Percentiles rank a stretch among this genome's conserved stretches.
These are phyloP conservation scores for Gymnoscopelus microlampas DNA, from an alignment of 2,797 vertebrate genomes.

Conservation along the genomic window DNA sequence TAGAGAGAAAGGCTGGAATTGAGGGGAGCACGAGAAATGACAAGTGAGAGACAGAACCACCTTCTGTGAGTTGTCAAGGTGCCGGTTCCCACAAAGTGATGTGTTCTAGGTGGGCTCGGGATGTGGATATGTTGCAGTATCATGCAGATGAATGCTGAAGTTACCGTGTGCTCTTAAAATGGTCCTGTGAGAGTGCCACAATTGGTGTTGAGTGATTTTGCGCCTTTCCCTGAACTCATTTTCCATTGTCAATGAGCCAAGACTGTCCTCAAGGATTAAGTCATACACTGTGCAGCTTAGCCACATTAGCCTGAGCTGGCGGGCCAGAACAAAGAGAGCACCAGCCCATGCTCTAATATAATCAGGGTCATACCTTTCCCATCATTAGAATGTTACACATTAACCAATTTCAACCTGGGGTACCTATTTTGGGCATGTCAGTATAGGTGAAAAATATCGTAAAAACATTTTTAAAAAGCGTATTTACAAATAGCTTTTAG, in stretches of 20 bases:
- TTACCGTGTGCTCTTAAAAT: conserved; percentile 41
- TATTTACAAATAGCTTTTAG: no score
- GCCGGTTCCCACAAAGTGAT: conserved; percentile 23
- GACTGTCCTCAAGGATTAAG: conserved; percentile 69
- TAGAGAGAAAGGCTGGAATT: conserved; percentile 21
- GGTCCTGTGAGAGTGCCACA: conserved; percentile 34
- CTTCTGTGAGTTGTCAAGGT: conserved; percentile 15
- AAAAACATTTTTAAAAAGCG: no score
- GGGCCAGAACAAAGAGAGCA: conserved; percentile 71
- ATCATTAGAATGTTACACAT: conserved; percentile 63
- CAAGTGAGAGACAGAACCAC: conserved; percentile 26
- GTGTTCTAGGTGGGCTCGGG: conserved; percentile 25
- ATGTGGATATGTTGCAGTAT: conserved; percentile 32
- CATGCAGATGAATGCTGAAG: conserved; percentile 38
- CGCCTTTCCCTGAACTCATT: conserved; percentile 61
- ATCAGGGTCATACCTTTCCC: conserved; percentile 76
- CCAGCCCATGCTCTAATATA: conserved; percentile 56
- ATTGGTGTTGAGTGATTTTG: conserved; percentile 29
- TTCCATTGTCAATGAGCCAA: conserved; percentile 65
- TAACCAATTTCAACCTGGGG: conserved; percentile 4
- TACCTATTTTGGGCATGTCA: no score
- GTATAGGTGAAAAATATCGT: no score
- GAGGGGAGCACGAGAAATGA: conserved; percentile 28
- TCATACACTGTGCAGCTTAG: conserved; percentile 55
- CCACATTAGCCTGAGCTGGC: conserved; percentile 66